A percentile compares a stretch with the other conserved stretches of the same genome.
Evolutionary conservation across 2,113 vertebrate genomes (phyloP).

Genomic region (Nerophis lumbriciformis): DNA sequence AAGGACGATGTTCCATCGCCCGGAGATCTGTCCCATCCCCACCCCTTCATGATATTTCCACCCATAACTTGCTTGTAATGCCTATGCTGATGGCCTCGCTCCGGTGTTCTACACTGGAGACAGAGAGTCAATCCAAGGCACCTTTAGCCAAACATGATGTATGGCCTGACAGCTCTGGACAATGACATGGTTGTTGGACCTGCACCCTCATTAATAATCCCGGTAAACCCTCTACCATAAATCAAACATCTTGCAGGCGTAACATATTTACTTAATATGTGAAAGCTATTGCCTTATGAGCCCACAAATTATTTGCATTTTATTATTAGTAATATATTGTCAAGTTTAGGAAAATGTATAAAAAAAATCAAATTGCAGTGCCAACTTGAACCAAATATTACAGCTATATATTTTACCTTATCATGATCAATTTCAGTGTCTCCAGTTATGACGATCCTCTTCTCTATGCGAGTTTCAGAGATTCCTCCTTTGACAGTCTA

Average conservation of each 20-base stretch:
- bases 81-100: too few relatives aligned
- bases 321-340: background rate
- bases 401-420: constrained; percentile 70
- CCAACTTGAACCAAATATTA: constrained; percentile 12
- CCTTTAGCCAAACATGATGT: too few relatives aligned
- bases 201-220: too few relatives aligned
- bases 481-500: constrained; percentile 97
- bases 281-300: background rate
- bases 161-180: too few relatives aligned
- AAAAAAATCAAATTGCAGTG: background rate
- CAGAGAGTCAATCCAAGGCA: too few relatives aligned
- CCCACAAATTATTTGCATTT: background rate
- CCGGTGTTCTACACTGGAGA: too few relatives aligned
- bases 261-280: constrained; percentile 6
- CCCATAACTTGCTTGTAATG: too few relatives aligned
- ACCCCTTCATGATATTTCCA: too few relatives aligned
- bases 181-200: too few relatives aligned
- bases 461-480: constrained; percentile 96
- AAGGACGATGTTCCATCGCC: too few relatives aligned
- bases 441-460: constrained; percentile 96
- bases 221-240: background rate
- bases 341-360: background rate
- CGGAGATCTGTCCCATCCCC: too few relatives aligned
- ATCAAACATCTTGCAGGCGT: background rate
- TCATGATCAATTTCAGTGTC: constrained; percentile 95